Conservation (phyloP, 2,888 invertebrate genomes). For the Euspilapteryx auroguttella region DNA sequence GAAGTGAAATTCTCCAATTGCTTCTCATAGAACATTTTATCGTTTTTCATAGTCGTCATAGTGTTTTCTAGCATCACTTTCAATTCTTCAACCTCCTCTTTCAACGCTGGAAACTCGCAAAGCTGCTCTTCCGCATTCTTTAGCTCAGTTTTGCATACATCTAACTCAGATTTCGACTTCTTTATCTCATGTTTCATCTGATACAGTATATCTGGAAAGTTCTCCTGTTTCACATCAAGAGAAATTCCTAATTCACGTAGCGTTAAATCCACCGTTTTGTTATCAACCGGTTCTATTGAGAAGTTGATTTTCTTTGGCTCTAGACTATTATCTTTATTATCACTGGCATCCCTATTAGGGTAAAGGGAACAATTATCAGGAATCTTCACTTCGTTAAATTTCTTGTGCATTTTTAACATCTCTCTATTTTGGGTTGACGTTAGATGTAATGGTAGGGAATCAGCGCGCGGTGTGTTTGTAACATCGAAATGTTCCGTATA, state of each 20-base stretch:
- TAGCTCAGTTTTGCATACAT: constrained; percentile 53
- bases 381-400: constrained; percentile 26
- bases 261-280: constrained; percentile 35
- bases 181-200: constrained; percentile 57
- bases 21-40: constrained; percentile 59
- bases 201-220: constrained; percentile 42
- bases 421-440: constrained; percentile 42
- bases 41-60: constrained; percentile 51
- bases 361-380: constrained; percentile 51
- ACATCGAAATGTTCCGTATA: constrained; percentile 27
- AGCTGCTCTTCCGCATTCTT: constrained; percentile 56
- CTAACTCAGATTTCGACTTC: constrained; percentile 54
- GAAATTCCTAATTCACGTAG: constrained; percentile 54
- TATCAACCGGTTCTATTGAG: constrained; percentile 35
- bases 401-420: constrained; percentile 15
- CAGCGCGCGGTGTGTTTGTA: constrained; percentile 31
- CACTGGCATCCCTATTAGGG: constrained; percentile 42
- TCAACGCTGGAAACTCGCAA: constrained; percentile 50
- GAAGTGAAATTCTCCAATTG: constrained; percentile 54
- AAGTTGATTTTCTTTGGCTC: constrained; percentile 52
- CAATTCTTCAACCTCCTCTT: constrained; percentile 47
- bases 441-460: constrained; percentile 37
- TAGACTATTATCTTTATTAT: constrained; percentile 31
- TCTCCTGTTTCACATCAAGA: constrained; percentile 41
- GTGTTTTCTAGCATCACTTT: constrained; percentile 48